Percentiles rank a stretch among this genome's conserved stretches.
Evolutionary conservation across 2,797 vertebrate genomes (phyloP).

Genomic region (Micromesistius poutassou): DNA sequence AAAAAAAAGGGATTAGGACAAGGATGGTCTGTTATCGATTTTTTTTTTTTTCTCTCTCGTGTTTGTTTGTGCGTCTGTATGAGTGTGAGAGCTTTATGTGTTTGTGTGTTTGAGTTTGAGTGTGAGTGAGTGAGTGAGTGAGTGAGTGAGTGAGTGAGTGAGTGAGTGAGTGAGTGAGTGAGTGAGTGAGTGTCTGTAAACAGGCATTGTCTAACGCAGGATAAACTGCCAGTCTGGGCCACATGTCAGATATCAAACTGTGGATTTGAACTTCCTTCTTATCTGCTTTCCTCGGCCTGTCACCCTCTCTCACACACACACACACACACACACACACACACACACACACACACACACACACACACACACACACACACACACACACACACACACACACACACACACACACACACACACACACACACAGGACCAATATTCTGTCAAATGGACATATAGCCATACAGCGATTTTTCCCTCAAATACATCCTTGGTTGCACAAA

Average conservation of each 20-base stretch:
- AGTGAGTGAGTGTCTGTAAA: neutral
- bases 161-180: neutral
- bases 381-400: neutral
- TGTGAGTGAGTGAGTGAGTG: neutral
- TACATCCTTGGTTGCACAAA: neutral
- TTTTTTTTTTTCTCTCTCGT: neutral
- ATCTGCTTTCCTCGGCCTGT: constrained; percentile 48
- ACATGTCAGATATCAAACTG: constrained; percentile 48
- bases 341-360: constrained; percentile 9
- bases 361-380: neutral
- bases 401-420: neutral
- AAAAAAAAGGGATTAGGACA: neutral
- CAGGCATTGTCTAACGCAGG: constrained; percentile 25
- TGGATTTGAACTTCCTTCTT: constrained; percentile 66
- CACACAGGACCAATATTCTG: neutral
- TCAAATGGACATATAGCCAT: neutral
- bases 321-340: constrained; percentile 12
- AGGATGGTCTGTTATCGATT: neutral
- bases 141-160: constrained; percentile 6
- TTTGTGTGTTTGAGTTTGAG: neutral
- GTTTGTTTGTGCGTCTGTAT: neutral
- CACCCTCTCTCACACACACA: constrained; percentile 25
- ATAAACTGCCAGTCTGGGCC: constrained; percentile 40
- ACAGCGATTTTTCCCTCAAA: neutral
- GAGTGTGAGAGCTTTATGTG: no score